Conservation (phyloP, 2,888 invertebrate species). For the Phorcus lineatus region DNA sequence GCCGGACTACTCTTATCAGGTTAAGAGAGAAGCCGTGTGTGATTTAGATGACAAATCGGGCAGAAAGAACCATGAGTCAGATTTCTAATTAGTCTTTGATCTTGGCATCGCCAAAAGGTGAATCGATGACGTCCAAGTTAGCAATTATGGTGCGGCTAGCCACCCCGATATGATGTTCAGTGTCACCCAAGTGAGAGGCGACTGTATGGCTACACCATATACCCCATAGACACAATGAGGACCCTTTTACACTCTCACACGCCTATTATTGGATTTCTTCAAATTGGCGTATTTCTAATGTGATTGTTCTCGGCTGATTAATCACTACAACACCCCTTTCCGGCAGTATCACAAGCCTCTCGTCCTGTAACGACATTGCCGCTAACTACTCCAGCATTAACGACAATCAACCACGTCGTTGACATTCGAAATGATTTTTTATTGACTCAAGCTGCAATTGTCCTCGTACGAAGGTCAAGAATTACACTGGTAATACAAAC, state of each 20-base stretch:
- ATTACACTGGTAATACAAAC: background rate
- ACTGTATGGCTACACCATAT: background rate
- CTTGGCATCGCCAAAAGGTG: slow-evolving; percentile 10
- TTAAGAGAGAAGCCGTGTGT: slow-evolving; percentile 13
- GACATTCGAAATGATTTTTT: background rate
- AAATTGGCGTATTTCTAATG: slow-evolving; percentile 10
- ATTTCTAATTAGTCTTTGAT: slow-evolving; percentile 21
- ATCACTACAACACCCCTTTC: background rate
- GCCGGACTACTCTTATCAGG: slow-evolving; percentile 7
- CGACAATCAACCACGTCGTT: too few species aligned
- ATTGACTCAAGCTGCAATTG: background rate
- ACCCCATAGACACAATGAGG: background rate
- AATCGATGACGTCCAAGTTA: slow-evolving; percentile 3
- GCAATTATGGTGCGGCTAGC: background rate
- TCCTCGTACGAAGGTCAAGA: background rate
- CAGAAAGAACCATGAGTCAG: slow-evolving; percentile 14
- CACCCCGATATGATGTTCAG: background rate
- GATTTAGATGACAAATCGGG: background rate
- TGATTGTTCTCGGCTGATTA: background rate
- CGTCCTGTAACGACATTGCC: too few species aligned
- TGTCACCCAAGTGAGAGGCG: background rate
- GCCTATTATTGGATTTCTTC: background rate
- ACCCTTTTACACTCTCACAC: background rate
- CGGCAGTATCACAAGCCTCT: too few species aligned
- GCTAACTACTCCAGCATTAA: too few species aligned